Evolutionary conservation across 1,140 invertebrate genomes (phyloP).

Genomic region (Whitmania pigra): DNA sequence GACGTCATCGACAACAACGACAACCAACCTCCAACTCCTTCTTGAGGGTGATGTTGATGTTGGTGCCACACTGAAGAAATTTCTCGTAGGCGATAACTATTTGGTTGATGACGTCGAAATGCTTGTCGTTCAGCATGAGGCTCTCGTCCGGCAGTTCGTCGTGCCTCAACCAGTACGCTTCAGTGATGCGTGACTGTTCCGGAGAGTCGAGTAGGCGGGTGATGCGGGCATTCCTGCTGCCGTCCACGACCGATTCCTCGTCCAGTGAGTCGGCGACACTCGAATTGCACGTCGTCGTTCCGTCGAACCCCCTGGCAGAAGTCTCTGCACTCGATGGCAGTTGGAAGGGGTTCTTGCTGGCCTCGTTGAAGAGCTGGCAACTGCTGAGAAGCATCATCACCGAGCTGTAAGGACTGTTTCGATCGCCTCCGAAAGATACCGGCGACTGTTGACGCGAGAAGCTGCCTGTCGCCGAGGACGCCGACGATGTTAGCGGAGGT

Average conservation of each 20-base stretch:
- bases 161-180: conserved; percentile 18
- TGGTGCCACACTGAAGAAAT: conserved; percentile 21
- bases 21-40: conserved; percentile 15
- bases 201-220: not conserved
- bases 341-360: conserved; percentile 16
- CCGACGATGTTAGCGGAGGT: not conserved
- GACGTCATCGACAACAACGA: not conserved
- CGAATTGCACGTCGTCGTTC: not conserved
- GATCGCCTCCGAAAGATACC: not conserved
- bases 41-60: conserved; percentile 15
- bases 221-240: not conserved
- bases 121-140: conserved; percentile 20
- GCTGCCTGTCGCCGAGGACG: not conserved
- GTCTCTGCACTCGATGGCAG: not conserved
- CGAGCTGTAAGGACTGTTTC: conserved; percentile 8
- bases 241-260: not conserved
- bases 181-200: not conserved
- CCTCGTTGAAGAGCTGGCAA: conserved; percentile 17
- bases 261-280: not conserved
- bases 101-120: conserved; percentile 20
- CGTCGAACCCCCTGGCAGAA: not conserved
- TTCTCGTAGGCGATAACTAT: conserved; percentile 19
- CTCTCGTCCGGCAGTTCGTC: conserved; percentile 21
- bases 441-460: not conserved
- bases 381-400: conserved; percentile 5